Percentiles rank a stretch among this genome's conserved stretches.
phyloP scores from a whole-genome alignment of 2,113 vertebrate genomes.

The Cricetomys ansorgei region DNA sequence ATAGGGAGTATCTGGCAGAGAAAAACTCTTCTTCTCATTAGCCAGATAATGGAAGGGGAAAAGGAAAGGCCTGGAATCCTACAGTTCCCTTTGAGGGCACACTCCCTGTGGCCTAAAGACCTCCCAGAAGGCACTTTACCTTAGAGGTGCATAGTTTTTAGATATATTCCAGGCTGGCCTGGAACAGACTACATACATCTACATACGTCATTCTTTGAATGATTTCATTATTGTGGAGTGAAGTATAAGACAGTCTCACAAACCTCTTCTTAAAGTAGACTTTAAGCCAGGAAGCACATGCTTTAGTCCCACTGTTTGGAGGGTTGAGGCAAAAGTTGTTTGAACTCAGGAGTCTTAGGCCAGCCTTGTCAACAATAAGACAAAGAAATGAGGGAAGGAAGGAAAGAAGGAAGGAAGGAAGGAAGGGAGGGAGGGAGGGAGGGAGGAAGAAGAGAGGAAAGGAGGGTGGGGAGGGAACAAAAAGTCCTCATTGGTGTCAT shows the following conservation, averaged over 20 bases:
- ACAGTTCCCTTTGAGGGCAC: background rate
- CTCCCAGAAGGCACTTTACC: background rate
- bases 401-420: background rate
- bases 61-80: background rate
- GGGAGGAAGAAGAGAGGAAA: background rate
- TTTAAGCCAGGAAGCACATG: background rate
- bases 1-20: background rate
- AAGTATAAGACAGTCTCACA: background rate
- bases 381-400: background rate
- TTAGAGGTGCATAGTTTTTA: background rate
- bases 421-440: background rate
- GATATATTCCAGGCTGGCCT: background rate
- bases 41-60: background rate
- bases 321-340: background rate
- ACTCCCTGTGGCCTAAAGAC: too few species aligned
- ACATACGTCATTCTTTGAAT: slow-evolving; percentile 28
- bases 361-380: background rate
- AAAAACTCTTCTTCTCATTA: background rate
- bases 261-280: slow-evolving; percentile 11
- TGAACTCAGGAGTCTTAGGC: background rate
- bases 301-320: background rate
- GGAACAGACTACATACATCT: background rate
- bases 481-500: background rate
- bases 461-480: too few species aligned
- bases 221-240: background rate